phyloP scores from a whole-genome alignment of 2,888 invertebrate species.

The Therioaphis trifolii region DNA sequence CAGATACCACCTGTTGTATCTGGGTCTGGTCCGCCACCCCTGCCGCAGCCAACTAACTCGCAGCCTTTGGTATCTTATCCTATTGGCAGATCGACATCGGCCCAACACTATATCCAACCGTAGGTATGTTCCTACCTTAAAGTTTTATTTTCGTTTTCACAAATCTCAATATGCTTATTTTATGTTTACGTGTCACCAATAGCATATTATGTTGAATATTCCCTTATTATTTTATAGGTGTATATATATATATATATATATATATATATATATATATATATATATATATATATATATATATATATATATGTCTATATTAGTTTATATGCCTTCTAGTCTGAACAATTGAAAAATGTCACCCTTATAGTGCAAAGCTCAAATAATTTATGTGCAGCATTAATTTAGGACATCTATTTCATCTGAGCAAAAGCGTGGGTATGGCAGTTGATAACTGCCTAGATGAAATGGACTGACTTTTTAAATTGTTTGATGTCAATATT shows the following conservation, averaged over 20 bases:
- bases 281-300: too few relatives aligned
- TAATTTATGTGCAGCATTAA: slow-evolving; percentile 44
- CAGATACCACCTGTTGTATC: slow-evolving; percentile 70
- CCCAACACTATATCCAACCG: slow-evolving; percentile 66
- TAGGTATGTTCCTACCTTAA: slow-evolving; percentile 59
- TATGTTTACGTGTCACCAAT: slow-evolving; percentile 18
- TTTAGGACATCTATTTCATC: slow-evolving; percentile 59
- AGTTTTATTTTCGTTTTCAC: slow-evolving; percentile 41
- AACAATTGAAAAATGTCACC: slow-evolving; percentile 18
- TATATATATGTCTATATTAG: slow-evolving; percentile 24
- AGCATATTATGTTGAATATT: slow-evolving; percentile 36
- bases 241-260: too few relatives aligned
- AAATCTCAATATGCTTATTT: slow-evolving; percentile 44
- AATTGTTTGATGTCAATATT: too few relatives aligned
- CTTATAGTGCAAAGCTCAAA: slow-evolving; percentile 38
- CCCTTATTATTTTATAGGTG: not conserved
- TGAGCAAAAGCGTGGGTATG: slow-evolving; percentile 54
- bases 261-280: too few relatives aligned
- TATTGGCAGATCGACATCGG: slow-evolving; percentile 75
- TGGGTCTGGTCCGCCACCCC: slow-evolving; percentile 55
- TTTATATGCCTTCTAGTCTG: slow-evolving; percentile 36
- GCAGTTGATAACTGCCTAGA: slow-evolving; percentile 58
- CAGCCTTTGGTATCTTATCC: slow-evolving; percentile 77
- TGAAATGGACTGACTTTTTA: slow-evolving; percentile 57
- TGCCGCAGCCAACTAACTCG: slow-evolving; percentile 71